Evolutionary conservation across 2,113 vertebrate species (phyloP).

Genomic region (Lophius piscatorius): DNA sequence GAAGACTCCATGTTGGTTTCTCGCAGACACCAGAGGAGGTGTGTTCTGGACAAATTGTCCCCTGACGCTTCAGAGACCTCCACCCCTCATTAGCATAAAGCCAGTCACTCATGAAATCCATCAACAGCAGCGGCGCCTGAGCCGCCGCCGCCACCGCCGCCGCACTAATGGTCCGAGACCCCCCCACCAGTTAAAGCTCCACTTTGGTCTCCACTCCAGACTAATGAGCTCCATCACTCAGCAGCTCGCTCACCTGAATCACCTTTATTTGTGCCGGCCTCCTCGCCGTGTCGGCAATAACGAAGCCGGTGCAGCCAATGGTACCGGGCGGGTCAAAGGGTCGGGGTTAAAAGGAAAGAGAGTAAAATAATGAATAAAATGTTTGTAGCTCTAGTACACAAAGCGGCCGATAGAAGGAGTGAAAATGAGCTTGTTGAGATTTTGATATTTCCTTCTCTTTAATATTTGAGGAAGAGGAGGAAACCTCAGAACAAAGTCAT

Average conservation of each 20-base stretch:
- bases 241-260: conserved; percentile 85
- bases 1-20: accelerated
- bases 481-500: too few relatives aligned
- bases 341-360: conserved; percentile 62
- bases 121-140: conserved; percentile 85
- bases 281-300: conserved; percentile 74
- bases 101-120: conserved; percentile 84
- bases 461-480: too few relatives aligned
- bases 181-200: conserved; percentile 82
- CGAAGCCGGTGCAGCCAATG: conserved; percentile 70
- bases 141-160: conserved; percentile 81
- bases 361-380: too few relatives aligned
- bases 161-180: conserved; percentile 82
- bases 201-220: conserved; percentile 81
- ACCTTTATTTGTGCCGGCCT: conserved; percentile 87
- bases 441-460: too few relatives aligned
- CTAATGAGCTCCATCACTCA: conserved; percentile 86
- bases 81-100: conserved; percentile 81
- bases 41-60: conserved; percentile 44
- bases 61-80: conserved; percentile 70
- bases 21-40: conserved; percentile 38
- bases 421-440: too few relatives aligned
- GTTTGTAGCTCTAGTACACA: too few relatives aligned
- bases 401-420: too few relatives aligned
- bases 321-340: conserved; percentile 60